Evolutionary conservation across 2,888 invertebrate genomes (phyloP), one percentile per base, ranked within the genome.

Genomic region (Tachystola acroxantha): DNA sequence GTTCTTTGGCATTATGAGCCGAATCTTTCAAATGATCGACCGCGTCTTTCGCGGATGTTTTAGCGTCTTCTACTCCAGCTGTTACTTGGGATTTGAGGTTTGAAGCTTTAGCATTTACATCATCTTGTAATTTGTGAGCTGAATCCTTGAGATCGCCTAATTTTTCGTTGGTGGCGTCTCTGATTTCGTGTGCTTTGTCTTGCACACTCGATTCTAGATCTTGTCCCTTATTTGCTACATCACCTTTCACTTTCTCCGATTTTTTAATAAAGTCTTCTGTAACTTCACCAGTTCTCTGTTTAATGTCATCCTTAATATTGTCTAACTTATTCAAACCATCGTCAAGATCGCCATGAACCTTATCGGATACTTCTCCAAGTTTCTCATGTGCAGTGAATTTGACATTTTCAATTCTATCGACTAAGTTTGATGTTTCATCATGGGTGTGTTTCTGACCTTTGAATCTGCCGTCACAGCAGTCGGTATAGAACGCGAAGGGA

Each of bases 351-450:
- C 57, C 63, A 32, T 71, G 60, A 34, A 66, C 47, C 40, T 64
- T 66, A 16, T 75, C 78, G 10, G 64, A 46, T 0, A 75, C 46
- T 41, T 73, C 80, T 27, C 69, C 63, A 1, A 77, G 43, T 35
- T 75, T 78, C 53, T 85, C 84, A 40, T 84, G 71, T 1, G 78
- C 65, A 7, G 79, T 52, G 37, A 85, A 84, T 37, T 81, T 73
- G 2, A 72, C 78, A 42, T 86, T 80, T 62, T 86, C 86, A 42
- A 82, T 73, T 40, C 76, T 77, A 34, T 85, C 86, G 2, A 68
- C 60, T 36, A 81, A 46, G 42, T 75, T 85, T 1, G 81, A 82
- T 2, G 84, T 82, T 61, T 84, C 84, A 11, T 86, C 80, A 34
- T 84, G 81, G 11, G 71, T 65, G 43, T 86, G 82, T 57, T 82